Evolutionary conservation across 2,113 vertebrate genomes (phyloP).

Genomic region (Prunella himalayana): DNA sequence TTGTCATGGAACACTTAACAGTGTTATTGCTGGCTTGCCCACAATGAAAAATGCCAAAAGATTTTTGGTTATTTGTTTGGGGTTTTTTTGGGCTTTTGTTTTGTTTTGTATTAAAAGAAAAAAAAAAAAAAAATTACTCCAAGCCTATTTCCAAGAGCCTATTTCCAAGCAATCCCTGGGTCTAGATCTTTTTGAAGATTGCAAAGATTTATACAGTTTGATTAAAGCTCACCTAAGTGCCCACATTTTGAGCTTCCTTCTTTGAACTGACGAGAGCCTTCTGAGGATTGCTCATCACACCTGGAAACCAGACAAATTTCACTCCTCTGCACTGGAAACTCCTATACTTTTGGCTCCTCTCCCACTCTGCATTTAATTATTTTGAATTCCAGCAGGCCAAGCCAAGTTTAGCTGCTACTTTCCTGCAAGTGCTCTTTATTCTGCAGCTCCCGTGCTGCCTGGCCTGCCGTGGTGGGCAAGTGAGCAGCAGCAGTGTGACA

Average conservation of each 20-base stretch:
- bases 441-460: neutral
- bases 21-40: neutral
- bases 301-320: slow-evolving; percentile 59
- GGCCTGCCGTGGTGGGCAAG: neutral
- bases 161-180: neutral
- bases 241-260: neutral
- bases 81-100: neutral
- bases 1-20: neutral
- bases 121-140: neutral
- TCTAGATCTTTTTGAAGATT: neutral
- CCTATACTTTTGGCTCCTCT: slow-evolving; percentile 44
- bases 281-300: slow-evolving; percentile 17
- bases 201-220: neutral
- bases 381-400: slow-evolving; percentile 12
- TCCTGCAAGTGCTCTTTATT: neutral
- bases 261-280: neutral
- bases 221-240: neutral
- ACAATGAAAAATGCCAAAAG: neutral
- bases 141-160: too few relatives aligned
- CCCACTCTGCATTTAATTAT: slow-evolving; percentile 57
- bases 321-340: slow-evolving; percentile 37
- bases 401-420: slow-evolving; percentile 38
- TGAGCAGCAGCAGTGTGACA: slow-evolving; percentile 16
- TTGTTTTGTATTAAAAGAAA: neutral
- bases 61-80: neutral